phyloP scores from a whole-genome alignment of 2,888 invertebrate species.

The Acheta domesticus region DNA sequence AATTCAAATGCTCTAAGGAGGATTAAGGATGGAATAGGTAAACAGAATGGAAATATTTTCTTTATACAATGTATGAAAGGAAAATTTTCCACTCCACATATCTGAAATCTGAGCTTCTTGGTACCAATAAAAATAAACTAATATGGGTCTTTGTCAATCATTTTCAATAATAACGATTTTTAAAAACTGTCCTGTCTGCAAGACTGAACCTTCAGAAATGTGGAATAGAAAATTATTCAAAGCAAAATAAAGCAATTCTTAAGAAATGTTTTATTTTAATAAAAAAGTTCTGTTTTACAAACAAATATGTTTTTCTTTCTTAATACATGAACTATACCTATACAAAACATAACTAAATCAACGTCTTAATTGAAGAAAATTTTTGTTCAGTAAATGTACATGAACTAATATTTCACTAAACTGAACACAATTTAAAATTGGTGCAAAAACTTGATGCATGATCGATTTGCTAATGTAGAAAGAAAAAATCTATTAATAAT shows the following conservation, averaged over 20 bases:
- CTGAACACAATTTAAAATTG: too few relatives aligned
- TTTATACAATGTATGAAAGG: conserved; percentile 40
- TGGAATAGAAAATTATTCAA: conserved; percentile 50
- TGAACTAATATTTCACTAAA: too few relatives aligned
- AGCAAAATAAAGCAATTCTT: conserved; percentile 37
- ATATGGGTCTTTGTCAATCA: not conserved
- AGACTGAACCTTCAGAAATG: conserved; percentile 38
- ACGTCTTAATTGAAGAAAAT: too few relatives aligned
- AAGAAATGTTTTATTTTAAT: conserved; percentile 20
- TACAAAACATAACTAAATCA: too few relatives aligned
- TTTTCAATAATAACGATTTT: too few relatives aligned
- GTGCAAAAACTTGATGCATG: too few relatives aligned
- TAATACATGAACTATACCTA: not conserved
- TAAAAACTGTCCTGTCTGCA: too few relatives aligned
- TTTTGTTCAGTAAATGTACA: too few relatives aligned
- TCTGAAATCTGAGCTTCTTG: conserved; percentile 12
- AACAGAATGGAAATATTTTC: conserved; percentile 38
- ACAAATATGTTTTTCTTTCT: not conserved
- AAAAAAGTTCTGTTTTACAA: not conserved
- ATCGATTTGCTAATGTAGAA: too few relatives aligned
- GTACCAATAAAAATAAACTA: not conserved
- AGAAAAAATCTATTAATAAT: too few relatives aligned
- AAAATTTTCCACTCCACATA: conserved; percentile 51
- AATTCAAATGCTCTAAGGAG: not conserved
- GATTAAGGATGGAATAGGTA: not conserved